Base-by-base conservation (phyloP, 2,797 vertebrate species). In the Melanogrammus aeglefinus region DNA sequence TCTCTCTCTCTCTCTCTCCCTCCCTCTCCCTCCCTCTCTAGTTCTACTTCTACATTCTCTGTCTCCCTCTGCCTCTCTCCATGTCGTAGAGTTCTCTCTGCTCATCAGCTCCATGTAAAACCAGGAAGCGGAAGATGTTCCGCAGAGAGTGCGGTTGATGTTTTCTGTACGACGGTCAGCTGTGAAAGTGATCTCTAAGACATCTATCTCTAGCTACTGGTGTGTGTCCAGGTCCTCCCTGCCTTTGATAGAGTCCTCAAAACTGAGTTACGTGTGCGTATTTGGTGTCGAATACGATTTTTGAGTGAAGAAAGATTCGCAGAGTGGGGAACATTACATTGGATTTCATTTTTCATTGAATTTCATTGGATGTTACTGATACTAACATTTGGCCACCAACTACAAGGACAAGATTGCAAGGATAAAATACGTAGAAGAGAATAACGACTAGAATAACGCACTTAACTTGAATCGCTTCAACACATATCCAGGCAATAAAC, bases 71-170 rank as follows among this genome's bases (percentile, higher is more conserved):
- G 18, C 3, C 21, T 63, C 51, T 72, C 24, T 63, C 81, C 80
- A 38, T 81, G 90, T 88, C 88, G 3, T 44, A 6, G 44, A 4
- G 1, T 92, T 92, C 87, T 77, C 82, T 87, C 84, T 81, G 85
- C 88, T 91, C 90, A 81, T 85, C 86, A 90, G 87, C 72, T 84
- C 76, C 86, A 88, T 91, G 92, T 91, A 91, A 89, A 90, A 88
- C 83, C 90, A 88, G 76, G 69, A 71, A 88, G 88, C 80, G 71
- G 86, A 90, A 87, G 90, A 91, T 88, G 81, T 74, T 84, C 82
- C 51, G n/a, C 86, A 83, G 88, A 88, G 85, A 85, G 72, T 79
- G 85, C 9, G 21, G 86, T 77, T 81, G 57, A 77, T 57, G 72
- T 87, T 84, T 83, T 88, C 89, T 88, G 51, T 77, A 76, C 78